phyloP scores from a whole-genome alignment of 2,888 invertebrate species.

The Oligia strigilis region DNA sequence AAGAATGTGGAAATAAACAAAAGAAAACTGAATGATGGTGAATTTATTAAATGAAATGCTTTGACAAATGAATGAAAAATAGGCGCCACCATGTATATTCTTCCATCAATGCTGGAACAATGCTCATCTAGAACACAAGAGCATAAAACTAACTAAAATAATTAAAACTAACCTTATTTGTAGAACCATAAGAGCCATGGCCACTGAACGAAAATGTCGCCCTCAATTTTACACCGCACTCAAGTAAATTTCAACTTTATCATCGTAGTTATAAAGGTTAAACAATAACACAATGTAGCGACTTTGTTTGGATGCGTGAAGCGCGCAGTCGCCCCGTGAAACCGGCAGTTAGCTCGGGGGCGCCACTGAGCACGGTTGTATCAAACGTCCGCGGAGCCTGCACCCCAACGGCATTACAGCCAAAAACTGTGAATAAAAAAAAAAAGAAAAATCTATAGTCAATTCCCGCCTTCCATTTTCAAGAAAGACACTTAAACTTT shows the following conservation, averaged over 20 bases:
- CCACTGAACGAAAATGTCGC: constrained; percentile 39
- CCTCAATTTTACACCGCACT: constrained; percentile 48
- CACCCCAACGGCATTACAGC: constrained; percentile 70
- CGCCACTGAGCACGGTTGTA: constrained; percentile 83
- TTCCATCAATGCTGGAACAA: constrained; percentile 83
- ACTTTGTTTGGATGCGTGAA: constrained; percentile 70
- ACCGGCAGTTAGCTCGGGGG: constrained; percentile 83
- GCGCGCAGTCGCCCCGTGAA: constrained; percentile 82
- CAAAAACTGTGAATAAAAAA: constrained; percentile 75
- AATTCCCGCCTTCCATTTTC: constrained; percentile 80
- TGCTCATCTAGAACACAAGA: constrained; percentile 66
- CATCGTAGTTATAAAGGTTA: constrained; percentile 51
- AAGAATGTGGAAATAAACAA: constrained; percentile 25
- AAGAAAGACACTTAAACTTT: constrained; percentile 27
- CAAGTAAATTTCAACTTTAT: constrained; percentile 71
- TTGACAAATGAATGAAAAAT: constrained; percentile 78
- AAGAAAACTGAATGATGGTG: constrained; percentile 25
- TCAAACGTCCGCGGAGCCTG: constrained; percentile 68
- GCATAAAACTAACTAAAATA: constrained; percentile 18
- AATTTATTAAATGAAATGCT: constrained; percentile 69
- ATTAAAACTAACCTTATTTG: constrained; percentile 64
- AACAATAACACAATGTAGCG: constrained; percentile 58
- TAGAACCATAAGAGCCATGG: constrained; percentile 12
- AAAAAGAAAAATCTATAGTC: constrained; percentile 70
- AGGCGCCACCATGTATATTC: constrained; percentile 82